Evolutionary conservation across 2,888 invertebrate genomes (phyloP).

Genomic region (Venustoraphidia nigricollis): DNA sequence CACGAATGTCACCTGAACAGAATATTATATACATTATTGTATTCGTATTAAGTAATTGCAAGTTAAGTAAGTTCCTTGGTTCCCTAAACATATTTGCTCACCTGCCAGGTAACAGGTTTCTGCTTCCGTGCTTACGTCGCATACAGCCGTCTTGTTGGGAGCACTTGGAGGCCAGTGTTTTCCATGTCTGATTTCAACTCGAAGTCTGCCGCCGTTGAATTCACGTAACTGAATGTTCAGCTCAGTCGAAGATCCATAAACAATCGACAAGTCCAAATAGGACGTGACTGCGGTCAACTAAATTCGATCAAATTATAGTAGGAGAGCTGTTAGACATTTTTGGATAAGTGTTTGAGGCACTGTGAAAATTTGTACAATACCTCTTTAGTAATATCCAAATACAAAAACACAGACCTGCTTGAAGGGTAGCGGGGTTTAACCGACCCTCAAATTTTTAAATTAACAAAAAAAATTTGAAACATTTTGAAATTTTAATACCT

Average conservation of each 20-base stretch:
- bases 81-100: constrained; percentile 20
- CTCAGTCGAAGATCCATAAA: constrained; percentile 59
- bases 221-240: constrained; percentile 50
- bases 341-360: too few species aligned
- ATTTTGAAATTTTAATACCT: too few species aligned
- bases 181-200: constrained; percentile 42
- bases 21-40: neutral
- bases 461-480: too few species aligned
- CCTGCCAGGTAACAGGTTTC: constrained; percentile 68
- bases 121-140: constrained; percentile 39
- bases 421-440: too few species aligned
- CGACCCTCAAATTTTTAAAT: too few species aligned
- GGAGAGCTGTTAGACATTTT: too few species aligned
- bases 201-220: constrained; percentile 51
- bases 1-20: constrained; percentile 44
- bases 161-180: constrained; percentile 57
- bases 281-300: constrained; percentile 53
- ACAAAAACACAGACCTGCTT: too few species aligned
- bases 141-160: constrained; percentile 51
- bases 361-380: too few species aligned
- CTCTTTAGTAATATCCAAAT: too few species aligned
- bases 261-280: constrained; percentile 61
- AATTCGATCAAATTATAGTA: constrained; percentile 9
- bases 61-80: too few species aligned
- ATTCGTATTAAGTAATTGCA: too few species aligned